Percentiles rank a stretch among this genome's conserved stretches.
phyloP scores from a whole-genome alignment of 1,140 invertebrate species.

The Monochamus saltuarius region DNA sequence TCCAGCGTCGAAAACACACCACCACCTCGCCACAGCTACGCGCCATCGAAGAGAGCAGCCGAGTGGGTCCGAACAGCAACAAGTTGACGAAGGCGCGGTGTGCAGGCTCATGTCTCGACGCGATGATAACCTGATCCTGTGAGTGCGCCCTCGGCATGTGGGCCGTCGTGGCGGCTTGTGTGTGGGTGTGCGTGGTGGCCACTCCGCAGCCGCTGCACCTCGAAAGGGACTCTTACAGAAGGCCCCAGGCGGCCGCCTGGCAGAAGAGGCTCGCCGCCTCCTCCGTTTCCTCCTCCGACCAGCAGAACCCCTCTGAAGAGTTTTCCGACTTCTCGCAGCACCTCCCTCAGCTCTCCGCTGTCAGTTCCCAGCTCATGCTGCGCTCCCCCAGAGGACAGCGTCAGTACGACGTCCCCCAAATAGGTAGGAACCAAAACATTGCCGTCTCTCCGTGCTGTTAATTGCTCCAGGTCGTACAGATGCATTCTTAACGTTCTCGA shows the following conservation, averaged over 20 bases:
- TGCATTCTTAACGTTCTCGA: too few species aligned
- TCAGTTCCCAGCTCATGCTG: conserved; percentile 59
- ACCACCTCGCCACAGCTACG: not conserved
- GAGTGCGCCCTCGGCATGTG: conserved; percentile 47
- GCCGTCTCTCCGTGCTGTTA: too few species aligned
- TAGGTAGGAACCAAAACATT: conserved; percentile 61
- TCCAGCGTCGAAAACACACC: conserved; percentile 13
- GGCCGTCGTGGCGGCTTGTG: conserved; percentile 44
- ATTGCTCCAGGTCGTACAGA: too few species aligned
- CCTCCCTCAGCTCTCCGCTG: conserved; percentile 28
- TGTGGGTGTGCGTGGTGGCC: conserved; percentile 50
- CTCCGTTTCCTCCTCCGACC: conserved; percentile 19
- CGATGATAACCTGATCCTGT: conserved; percentile 46
- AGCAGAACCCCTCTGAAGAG: conserved; percentile 28
- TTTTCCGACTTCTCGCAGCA: conserved; percentile 32
- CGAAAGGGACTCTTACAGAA: conserved; percentile 39
- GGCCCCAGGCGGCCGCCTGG: conserved; percentile 33
- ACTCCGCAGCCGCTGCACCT: conserved; percentile 47
- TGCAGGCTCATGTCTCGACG: conserved; percentile 33
- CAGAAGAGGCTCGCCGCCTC: conserved; percentile 39
- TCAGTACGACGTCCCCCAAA: conserved; percentile 70
- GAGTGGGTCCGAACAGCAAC: conserved; percentile 30
- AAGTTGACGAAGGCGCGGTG: conserved; percentile 37
- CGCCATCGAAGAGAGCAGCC: not conserved
- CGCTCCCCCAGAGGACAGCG: conserved; percentile 63